Conservation (phyloP, 1,140 invertebrate species). For the Plodia interpunctella region DNA sequence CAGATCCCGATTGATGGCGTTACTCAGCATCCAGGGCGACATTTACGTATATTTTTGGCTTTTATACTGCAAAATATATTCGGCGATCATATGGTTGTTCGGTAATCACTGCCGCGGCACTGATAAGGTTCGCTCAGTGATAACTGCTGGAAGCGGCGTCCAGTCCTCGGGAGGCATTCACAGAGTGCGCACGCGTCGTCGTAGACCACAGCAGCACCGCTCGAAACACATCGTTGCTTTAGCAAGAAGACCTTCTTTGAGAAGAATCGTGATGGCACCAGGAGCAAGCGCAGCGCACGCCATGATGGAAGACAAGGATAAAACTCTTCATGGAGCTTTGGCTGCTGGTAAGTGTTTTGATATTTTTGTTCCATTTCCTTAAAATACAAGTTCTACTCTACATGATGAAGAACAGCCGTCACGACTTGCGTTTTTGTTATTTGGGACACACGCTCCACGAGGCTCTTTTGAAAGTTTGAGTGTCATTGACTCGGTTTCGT, state of each 20-base stretch:
- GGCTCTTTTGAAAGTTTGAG: neutral
- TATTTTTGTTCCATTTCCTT: no score
- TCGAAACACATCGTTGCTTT: slow-evolving; percentile 58
- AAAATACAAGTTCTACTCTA: no score
- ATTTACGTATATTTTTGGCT: slow-evolving; percentile 67
- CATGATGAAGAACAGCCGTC: no score
- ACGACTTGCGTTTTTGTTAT: neutral
- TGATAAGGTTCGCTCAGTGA: slow-evolving; percentile 68
- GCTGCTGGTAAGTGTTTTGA: slow-evolving; percentile 47
- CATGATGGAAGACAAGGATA: slow-evolving; percentile 74
- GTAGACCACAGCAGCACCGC: slow-evolving; percentile 42
- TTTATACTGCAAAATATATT: slow-evolving; percentile 69
- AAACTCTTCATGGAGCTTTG: slow-evolving; percentile 47
- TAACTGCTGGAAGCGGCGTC: slow-evolving; percentile 50
- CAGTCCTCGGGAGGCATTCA: slow-evolving; percentile 63
- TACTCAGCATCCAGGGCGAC: slow-evolving; percentile 60
- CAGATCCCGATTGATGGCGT: slow-evolving; percentile 70
- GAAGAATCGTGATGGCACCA: slow-evolving; percentile 69
- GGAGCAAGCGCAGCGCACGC: slow-evolving; percentile 66
- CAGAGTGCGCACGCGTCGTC: slow-evolving; percentile 68
- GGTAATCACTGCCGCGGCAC: slow-evolving; percentile 65
- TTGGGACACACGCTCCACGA: neutral
- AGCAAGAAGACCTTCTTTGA: slow-evolving; percentile 61
- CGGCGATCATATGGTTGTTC: slow-evolving; percentile 63
- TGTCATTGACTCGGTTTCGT: neutral